phyloP scores from a whole-genome alignment of 2,113 vertebrate species.

The Phalacrocorax aristotelis region DNA sequence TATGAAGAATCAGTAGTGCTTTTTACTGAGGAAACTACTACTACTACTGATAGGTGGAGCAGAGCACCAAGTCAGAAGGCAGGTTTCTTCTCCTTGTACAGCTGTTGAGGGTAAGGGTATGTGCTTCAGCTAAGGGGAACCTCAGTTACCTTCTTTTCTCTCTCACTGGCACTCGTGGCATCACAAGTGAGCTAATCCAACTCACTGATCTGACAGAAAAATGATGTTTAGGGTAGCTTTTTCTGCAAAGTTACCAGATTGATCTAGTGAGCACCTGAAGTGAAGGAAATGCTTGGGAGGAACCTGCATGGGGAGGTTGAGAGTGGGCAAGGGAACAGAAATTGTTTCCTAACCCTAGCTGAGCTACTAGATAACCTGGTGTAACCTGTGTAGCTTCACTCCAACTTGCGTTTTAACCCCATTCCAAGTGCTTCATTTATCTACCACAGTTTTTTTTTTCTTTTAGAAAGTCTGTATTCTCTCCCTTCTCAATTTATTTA shows the following conservation, averaged over 20 bases:
- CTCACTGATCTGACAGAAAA: neutral
- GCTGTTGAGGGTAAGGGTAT: neutral
- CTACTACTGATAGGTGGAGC: neutral
- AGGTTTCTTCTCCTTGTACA: neutral
- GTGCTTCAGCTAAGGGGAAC: neutral
- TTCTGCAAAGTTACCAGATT: neutral
- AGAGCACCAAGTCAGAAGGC: neutral
- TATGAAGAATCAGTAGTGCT: neutral
- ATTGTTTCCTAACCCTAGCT: neutral
- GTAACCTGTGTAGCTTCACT: neutral
- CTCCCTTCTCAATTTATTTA: neutral
- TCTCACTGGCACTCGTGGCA: neutral
- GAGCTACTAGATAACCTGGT: neutral
- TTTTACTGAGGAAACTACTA: neutral
- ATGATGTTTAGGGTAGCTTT: neutral
- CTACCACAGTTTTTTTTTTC: neutral
- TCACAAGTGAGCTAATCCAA: neutral
- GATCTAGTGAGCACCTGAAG: neutral
- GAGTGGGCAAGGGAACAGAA: neutral
- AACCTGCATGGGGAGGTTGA: neutral
- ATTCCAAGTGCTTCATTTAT: neutral
- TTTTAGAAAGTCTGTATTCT: neutral
- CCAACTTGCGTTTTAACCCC: neutral
- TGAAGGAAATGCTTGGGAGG: neutral
- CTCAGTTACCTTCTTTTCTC: neutral